Conservation (phyloP, 2,888 invertebrate genomes). For the Trileptium ribeirensis region DNA sequence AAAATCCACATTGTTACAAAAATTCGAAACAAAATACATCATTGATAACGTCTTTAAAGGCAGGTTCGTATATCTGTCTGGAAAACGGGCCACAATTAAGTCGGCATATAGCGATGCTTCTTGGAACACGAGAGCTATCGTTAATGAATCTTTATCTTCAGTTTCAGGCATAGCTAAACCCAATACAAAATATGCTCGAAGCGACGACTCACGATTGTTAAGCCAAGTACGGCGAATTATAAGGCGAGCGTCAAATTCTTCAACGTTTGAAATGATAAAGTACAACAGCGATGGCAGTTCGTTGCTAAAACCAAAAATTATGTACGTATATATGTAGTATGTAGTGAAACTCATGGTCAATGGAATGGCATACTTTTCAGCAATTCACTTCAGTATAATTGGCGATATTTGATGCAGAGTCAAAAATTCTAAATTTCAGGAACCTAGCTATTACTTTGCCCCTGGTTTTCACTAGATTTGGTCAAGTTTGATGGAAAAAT, state of each 20-base stretch:
- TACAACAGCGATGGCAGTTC: background rate
- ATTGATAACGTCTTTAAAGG: background rate
- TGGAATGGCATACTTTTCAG: no score
- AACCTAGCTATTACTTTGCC: no score
- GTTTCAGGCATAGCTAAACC: background rate
- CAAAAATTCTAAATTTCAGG: no score
- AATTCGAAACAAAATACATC: background rate
- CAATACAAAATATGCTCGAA: background rate
- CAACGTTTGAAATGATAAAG: background rate
- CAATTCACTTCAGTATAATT: no score
- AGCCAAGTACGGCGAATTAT: background rate
- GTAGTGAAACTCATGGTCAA: no score
- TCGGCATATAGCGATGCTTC: background rate
- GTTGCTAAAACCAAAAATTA: background rate
- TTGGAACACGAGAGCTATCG: background rate
- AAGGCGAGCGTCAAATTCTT: background rate
- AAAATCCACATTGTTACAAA: background rate
- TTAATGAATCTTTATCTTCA: background rate
- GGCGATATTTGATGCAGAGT: no score
- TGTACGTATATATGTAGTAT: no score
- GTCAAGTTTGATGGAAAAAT: no score
- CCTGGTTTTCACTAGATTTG: no score
- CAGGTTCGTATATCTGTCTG: background rate
- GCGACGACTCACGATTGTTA: no score
- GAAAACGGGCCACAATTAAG: background rate